These are phyloP conservation scores for Micropterix aruncella DNA, from an alignment of 2,888 invertebrate genomes.

Conservation along the genomic window DNA sequence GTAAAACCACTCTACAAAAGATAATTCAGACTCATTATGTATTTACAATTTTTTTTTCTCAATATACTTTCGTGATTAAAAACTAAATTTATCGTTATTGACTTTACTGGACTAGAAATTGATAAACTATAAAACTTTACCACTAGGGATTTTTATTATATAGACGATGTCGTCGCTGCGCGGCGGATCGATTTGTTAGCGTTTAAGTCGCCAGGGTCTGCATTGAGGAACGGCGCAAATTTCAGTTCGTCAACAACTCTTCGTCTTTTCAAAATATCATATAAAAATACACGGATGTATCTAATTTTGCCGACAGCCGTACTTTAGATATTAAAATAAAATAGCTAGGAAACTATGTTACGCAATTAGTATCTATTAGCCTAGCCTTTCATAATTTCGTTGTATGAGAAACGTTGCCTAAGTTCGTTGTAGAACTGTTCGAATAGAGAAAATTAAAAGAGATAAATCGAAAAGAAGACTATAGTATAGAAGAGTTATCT, in stretches of 20 bases:
- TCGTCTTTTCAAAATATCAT: background rate
- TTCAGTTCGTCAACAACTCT: no score
- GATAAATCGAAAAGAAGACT: background rate
- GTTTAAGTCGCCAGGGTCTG: no score
- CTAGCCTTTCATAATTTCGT: slow-evolving; percentile 35
- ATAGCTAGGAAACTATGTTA: background rate
- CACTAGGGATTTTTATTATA: no score
- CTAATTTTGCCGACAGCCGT: slow-evolving; percentile 1
- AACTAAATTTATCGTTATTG: no score
- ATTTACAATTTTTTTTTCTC: slow-evolving; percentile 3
- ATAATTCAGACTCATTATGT: slow-evolving; percentile 17
- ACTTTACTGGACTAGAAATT: background rate
- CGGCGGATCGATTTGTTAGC: no score
- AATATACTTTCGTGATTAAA: slow-evolving; percentile 3
- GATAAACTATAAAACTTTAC: no score
- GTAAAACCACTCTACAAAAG: slow-evolving; percentile 45
- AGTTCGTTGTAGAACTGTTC: slow-evolving; percentile 20
- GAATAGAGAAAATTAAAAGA: background rate
- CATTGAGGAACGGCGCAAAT: background rate
- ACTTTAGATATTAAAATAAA: slow-evolving; percentile 1
- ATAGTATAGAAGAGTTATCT: background rate
- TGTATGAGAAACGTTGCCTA: slow-evolving; percentile 42
- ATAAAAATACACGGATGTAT: slow-evolving; percentile 1
- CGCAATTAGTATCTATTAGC: slow-evolving; percentile 8
- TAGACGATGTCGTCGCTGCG: no score